A percentile compares a stretch with the other conserved stretches of the same genome.
phyloP scores from a whole-genome alignment of 92 coral and sea anemone species.

The Virgularia gustaviana region DNA sequence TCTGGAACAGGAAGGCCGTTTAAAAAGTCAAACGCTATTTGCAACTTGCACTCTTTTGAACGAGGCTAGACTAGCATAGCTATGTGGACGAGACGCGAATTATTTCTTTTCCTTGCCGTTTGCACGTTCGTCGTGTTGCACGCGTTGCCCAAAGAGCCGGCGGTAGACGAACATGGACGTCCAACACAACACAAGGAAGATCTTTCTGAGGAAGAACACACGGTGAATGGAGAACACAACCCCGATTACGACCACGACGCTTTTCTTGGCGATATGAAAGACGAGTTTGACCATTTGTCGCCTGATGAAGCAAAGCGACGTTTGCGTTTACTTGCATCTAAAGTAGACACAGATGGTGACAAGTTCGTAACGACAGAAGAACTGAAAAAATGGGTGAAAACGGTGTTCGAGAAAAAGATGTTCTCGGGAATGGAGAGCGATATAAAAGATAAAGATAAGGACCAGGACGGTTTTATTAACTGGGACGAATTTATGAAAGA shows the following conservation, averaged over 20 bases:
- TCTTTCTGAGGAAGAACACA: conserved; percentile 76
- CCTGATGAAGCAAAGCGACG: conserved; percentile 92
- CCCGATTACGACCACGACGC: conserved; percentile 94
- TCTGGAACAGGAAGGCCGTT: not conserved
- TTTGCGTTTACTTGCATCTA: conserved; percentile 51
- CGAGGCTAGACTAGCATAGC: not conserved
- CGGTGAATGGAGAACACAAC: conserved; percentile 71
- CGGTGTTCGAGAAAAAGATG: conserved; percentile 67
- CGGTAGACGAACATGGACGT: conserved; percentile 25
- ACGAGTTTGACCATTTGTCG: conserved; percentile 81
- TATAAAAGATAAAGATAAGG: conserved; percentile 66
- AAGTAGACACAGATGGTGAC: conserved; percentile 78
- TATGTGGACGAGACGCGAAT: conserved; percentile 10
- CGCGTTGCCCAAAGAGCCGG: conserved; percentile 20
- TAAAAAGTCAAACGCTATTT: conserved; percentile 21
- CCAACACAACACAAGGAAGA: conserved; percentile 58
- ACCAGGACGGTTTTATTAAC: conserved; percentile 63
- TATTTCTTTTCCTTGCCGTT: conserved; percentile 2
- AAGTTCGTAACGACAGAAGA: conserved; percentile 73
- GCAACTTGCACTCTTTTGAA: not conserved
- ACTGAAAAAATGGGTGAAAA: conserved; percentile 80
- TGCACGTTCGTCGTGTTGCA: conserved; percentile 19
- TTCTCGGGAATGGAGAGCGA: conserved; percentile 74
- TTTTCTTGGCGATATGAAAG: conserved; percentile 84
- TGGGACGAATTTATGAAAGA: conserved; percentile 81